Conservation (phyloP, 2,888 invertebrate species). For the Amblyjoppa fuscipennis region DNA sequence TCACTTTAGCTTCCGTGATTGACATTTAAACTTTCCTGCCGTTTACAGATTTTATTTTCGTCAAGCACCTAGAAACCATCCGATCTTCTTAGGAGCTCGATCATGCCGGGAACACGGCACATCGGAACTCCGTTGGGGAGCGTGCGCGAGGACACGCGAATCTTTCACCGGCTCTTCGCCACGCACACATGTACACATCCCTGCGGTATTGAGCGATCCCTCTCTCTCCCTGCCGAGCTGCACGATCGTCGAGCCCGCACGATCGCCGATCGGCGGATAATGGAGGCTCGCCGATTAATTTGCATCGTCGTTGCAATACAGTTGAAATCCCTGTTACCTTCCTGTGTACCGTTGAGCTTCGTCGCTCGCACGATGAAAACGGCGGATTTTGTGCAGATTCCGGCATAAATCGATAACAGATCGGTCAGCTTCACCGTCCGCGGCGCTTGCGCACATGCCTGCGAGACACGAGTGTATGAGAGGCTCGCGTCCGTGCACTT, state of each 20-base stretch:
- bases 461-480: slow-evolving; percentile 53
- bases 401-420: slow-evolving; percentile 29
- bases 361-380: slow-evolving; percentile 36
- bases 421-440: slow-evolving; percentile 55
- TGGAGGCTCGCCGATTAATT: slow-evolving; percentile 78
- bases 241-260: slow-evolving; percentile 55
- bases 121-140: slow-evolving; percentile 43
- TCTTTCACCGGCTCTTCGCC: slow-evolving; percentile 37
- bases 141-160: slow-evolving; percentile 58
- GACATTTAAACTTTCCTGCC: background rate
- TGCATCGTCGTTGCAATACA: slow-evolving; percentile 73
- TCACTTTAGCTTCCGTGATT: no score
- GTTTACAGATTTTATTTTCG: no score
- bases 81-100: slow-evolving; percentile 13
- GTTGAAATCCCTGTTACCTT: slow-evolving; percentile 73
- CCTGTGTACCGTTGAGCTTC: background rate
- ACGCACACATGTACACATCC: background rate
- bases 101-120: background rate
- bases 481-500: slow-evolving; percentile 37
- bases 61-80: slow-evolving; percentile 50
- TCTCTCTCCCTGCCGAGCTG: slow-evolving; percentile 24
- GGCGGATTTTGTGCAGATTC: slow-evolving; percentile 39
- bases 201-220: slow-evolving; percentile 58
- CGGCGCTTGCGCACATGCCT: slow-evolving; percentile 50
- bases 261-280: slow-evolving; percentile 70